A percentile compares a stretch with the other conserved stretches of the same genome.
These are phyloP conservation scores for Erebia ligea DNA, from an alignment of 2,888 invertebrate genomes.

Conservation along the genomic window DNA sequence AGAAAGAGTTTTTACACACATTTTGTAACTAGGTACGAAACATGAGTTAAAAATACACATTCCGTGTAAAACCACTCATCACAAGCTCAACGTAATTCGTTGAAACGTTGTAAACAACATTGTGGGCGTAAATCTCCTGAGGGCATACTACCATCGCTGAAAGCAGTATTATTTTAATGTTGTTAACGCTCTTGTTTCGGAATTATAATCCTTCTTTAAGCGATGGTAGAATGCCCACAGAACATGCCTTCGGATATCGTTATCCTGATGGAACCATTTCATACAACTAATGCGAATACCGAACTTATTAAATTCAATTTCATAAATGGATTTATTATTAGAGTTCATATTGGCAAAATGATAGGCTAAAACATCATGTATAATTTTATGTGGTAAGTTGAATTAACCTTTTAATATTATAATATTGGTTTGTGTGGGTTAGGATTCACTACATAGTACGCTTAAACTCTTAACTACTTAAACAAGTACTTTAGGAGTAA, in stretches of 20 bases:
- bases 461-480: background rate
- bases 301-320: background rate
- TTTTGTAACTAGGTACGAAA: background rate
- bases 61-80: constrained; percentile 6
- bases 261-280: background rate
- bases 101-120: constrained; percentile 29
- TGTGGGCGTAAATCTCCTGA: constrained; percentile 32
- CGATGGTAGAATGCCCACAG: no score
- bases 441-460: no score
- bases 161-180: no score
- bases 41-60: background rate
- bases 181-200: no score
- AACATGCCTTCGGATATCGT: constrained; percentile 32
- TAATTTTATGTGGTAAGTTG: background rate
- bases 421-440: background rate
- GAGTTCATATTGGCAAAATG: background rate
- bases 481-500: background rate
- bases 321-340: background rate
- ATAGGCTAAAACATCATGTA: background rate
- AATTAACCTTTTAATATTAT: background rate
- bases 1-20: no score
- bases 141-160: no score
- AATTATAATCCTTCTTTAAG: no score
- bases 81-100: constrained; percentile 16
- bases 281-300: constrained; percentile 4